Percentiles rank a stretch among this genome's conserved stretches.
Conservation (phyloP, 2,113 vertebrate genomes). For the Daboia siamensis region DNA sequence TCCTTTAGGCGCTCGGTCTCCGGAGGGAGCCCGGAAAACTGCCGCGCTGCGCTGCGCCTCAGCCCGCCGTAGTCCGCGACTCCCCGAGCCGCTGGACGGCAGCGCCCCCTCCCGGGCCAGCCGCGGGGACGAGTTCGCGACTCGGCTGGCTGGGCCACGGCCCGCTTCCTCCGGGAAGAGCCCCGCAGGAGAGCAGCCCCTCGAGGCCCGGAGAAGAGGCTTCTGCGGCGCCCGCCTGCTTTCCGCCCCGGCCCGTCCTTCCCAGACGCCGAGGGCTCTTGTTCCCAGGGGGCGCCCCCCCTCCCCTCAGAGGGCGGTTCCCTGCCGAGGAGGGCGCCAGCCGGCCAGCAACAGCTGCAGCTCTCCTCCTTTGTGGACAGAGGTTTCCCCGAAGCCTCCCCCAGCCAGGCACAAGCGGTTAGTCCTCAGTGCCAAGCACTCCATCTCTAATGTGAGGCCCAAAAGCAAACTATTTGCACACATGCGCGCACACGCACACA, state of each 20-base stretch:
- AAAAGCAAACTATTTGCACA: not conserved
- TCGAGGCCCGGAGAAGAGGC: not conserved
- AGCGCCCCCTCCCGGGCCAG: not conserved
- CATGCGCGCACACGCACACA: too few relatives aligned
- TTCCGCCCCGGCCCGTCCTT: not conserved
- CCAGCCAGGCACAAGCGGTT: not conserved
- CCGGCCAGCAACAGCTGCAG: too few relatives aligned
- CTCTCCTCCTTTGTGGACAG: not conserved
- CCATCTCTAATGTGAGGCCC: too few relatives aligned
- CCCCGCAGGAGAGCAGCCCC: too few relatives aligned
- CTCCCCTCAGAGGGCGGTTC: not conserved
- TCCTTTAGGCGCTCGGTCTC: not conserved
- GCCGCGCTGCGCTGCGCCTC: not conserved
- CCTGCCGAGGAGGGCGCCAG: not conserved
- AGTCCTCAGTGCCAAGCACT: constrained; percentile 29
- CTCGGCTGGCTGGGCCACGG: not conserved
- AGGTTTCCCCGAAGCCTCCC: constrained; percentile 26
- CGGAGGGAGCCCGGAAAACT: not conserved
- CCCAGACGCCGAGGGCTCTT: not conserved
- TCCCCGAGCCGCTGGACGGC: not conserved
- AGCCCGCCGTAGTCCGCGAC: rapidly evolving
- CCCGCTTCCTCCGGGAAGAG: not conserved
- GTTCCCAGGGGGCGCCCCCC: not conserved
- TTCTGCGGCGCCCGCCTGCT: not conserved
- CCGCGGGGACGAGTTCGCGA: not conserved